Base-by-base conservation (phyloP, 2,797 vertebrate genomes). In the Ctenochaetus hawaiiensis region DNA sequence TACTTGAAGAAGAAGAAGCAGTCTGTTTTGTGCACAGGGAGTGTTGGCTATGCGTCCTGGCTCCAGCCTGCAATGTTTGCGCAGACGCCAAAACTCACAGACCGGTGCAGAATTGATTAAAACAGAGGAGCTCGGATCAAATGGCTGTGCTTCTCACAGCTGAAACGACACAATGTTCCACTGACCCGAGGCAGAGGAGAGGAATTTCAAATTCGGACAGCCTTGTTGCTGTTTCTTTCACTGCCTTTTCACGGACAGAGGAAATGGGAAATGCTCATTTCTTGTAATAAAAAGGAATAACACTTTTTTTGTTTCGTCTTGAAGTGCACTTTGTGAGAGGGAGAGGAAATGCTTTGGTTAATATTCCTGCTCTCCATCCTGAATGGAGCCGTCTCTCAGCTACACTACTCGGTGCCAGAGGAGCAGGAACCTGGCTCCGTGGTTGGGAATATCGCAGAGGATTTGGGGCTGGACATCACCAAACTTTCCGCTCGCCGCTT, bases 391-490 rank as follows among this genome's bases (percentile, higher is more conserved):
- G 90, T 94, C 77, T 94, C 94, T 91, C 98, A 99, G 97, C 96
- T 99, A 58, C 97, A 96, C 91, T 99, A 97, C 93, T 96, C 97
- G 45, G 97, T 99, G 80, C 96, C 97, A 77, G 98, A 99, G 91
- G 98, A 99, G 91, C 96, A 98, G 91, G 98, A 98, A 67, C 96
- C 97, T 88, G 98, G 97, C 89, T 97, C 98, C 2, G 97, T 99
- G 88, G 97, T 99, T 96, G 98, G 97, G 83, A 99, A 99, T 96
- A 98, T 99, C 70, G 97, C 98, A 39, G 98, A 99, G 94, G 98
- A 99, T 90, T 94, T 99, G 95, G 97, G 98, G 87, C 95, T 99
- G 95, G 97, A 99, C 97, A 96, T 99, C 79, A 99, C 97, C 89
- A 98, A 99, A 97, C 97, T 99, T 96, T 97, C 97, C 48, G 96